Conservation (phyloP, 1,140 invertebrate species). For the Ganaspis sp. region DNA sequence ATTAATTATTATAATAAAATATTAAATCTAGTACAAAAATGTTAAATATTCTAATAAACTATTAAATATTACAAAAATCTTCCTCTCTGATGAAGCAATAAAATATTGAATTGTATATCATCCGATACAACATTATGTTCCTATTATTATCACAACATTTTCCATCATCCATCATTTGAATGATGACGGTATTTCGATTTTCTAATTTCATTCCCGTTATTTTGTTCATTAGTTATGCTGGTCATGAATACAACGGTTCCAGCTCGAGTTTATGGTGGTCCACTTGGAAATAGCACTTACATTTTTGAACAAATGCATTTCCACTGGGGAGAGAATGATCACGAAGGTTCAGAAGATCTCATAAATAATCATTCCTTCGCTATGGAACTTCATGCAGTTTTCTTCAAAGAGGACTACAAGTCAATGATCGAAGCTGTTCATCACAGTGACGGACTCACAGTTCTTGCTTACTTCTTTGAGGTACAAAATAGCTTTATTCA, state of each 20-base stretch:
- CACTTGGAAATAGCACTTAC: conserved; percentile 81
- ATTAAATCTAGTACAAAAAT: too few species aligned
- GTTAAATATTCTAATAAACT: too few species aligned
- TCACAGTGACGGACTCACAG: conserved; percentile 85
- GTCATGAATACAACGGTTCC: conserved; percentile 76
- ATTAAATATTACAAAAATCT: too few species aligned
- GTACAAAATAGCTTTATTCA: conserved; percentile 71
- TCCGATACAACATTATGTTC: too few species aligned
- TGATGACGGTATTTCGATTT: neutral
- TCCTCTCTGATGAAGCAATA: too few species aligned
- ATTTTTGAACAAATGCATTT: conserved; percentile 90
- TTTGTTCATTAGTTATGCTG: conserved; percentile 76
- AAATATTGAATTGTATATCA: too few species aligned
- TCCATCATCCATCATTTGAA: too few species aligned
- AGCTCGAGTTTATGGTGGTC: conserved; percentile 81
- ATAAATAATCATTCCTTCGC: conserved; percentile 83
- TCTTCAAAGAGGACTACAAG: conserved; percentile 85
- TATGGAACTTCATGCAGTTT: conserved; percentile 91
- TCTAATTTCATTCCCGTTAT: neutral
- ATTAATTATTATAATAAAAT: too few species aligned
- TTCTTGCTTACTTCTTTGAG: conserved; percentile 90
- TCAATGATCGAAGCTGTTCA: conserved; percentile 80
- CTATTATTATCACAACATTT: too few species aligned
- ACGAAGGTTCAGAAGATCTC: conserved; percentile 90
- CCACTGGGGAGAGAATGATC: conserved; percentile 88